Evolutionary conservation across 2,113 vertebrate species (phyloP), one percentile per base, ranked within the genome.

Genomic region (Hirundichthys speculiger): DNA sequence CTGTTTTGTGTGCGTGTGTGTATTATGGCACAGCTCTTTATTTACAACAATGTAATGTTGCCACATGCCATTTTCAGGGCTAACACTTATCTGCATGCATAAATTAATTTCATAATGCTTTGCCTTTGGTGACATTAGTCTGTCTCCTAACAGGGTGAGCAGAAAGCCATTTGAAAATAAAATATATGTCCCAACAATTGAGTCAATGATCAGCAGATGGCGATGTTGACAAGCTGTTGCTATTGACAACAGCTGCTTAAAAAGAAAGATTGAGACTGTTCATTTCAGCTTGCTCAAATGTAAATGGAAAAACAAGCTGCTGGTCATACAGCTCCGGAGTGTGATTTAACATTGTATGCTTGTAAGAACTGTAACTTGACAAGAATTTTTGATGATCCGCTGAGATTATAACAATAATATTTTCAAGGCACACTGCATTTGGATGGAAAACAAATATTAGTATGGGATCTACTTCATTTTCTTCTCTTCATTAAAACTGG

Each of bases 81-180:
- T 77, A 8, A 70, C 51, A 59, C 39, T 73, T 48, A 75, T 73
- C 63, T 83, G 82, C 82, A 85, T 86, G 75, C 60, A 52, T 63
- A 63, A 60, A 69, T 80, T 34, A 50, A 10, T 63, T 24, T 67
- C 4, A 46, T n/a, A 47, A 41, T 60, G 38, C 42, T 54, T 80
- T 21, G 43, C 47, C 27, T 7, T 48, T 52, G 7, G 14, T 54
- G n/a, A 41, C 18, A 52, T 8, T 9, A 34, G 14, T 57, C 52
- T 21, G n/a, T n/a, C n/a, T n/a, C n/a, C n/a, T n/a, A n/a, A n/a
- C n/a, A n/a, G n/a, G n/a, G n/a, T n/a, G n/a, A n/a, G n/a, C 18
- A 45, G 30, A 34, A 34, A 34, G 4, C 3, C 6, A 43, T 1
- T 19, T 45, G n/a, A 45, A 41, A 45, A n/a, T 45, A 3, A 45